These are phyloP conservation scores for Linepithema humile DNA, from an alignment of 1,140 invertebrate genomes.

Conservation along the genomic window DNA sequence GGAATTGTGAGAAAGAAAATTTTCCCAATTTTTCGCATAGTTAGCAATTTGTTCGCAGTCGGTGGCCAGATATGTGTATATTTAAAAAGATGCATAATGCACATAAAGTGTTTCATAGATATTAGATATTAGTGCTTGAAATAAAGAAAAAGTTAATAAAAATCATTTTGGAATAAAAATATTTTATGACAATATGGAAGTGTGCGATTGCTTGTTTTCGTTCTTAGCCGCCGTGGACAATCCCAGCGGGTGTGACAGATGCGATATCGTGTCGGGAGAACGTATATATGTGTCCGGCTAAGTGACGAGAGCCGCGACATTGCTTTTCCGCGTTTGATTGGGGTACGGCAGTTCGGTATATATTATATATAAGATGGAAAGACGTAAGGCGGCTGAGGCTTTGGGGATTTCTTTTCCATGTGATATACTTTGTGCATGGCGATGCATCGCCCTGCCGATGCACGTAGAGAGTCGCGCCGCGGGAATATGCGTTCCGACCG, in stretches of 20 bases:
- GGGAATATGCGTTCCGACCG: slow-evolving; percentile 23
- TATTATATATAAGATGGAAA: slow-evolving; percentile 39
- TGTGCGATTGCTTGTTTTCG: too few species aligned
- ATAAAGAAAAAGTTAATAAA: too few species aligned
- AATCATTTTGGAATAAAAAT: too few species aligned
- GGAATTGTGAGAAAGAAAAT: background rate
- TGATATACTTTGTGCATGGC: slow-evolving; percentile 64
- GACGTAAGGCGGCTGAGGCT: slow-evolving; percentile 64
- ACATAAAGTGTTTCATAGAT: background rate
- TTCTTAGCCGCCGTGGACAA: too few species aligned
- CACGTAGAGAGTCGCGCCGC: slow-evolving; percentile 1
- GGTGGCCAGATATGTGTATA: background rate
- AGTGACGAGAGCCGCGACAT: too few species aligned
- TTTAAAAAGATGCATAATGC: background rate
- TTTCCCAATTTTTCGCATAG: background rate
- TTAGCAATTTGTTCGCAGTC: background rate
- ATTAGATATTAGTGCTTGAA: background rate
- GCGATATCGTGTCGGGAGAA: too few species aligned
- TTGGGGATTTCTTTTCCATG: slow-evolving; percentile 64
- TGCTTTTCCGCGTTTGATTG: slow-evolving; percentile 42
- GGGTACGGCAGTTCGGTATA: background rate
- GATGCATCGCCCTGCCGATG: slow-evolving; percentile 42
- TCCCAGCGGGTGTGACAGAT: too few species aligned
- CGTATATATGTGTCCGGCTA: too few species aligned
- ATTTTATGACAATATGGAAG: too few species aligned